Evolutionary conservation across 2,888 invertebrate genomes (phyloP), one percentile per base, ranked within the genome.

Genomic region (Labia minor): DNA sequence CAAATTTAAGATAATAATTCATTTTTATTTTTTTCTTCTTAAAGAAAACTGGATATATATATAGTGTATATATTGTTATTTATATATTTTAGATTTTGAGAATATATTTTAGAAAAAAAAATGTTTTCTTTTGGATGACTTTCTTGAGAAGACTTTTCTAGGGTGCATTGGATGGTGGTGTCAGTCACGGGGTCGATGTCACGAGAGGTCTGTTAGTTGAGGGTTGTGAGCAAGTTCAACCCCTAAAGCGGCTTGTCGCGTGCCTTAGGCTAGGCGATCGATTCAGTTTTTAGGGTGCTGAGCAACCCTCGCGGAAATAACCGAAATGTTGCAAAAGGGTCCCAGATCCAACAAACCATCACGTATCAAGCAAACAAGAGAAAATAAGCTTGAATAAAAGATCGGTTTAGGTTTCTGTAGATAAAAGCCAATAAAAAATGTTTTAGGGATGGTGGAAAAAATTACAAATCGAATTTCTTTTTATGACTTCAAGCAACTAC

Each of bases 301-400:
- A 49, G 16, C 49, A 49, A 49, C 49, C 49, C 49, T 49, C 49
- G 49, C 49, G 49, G 49, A 49, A 49, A 49, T 49, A 49, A 49
- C 49, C 49, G 49, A 49, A 49, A 49, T 49, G 49, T 49, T 49
- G 49, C 49, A 49, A 11, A 16, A 49, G 49, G 49, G 49, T 16
- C 49, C 49, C 14, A 49, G 49, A 11, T 14, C 49, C 14, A 4
- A 11, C 4, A 4, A 3, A 49, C 49, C 14, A 49, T 11, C 49
- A n/a, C 49, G 16, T 49, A 16, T 2, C 14, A 3, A 16, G n/a
- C n/a, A 49, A 16, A 49, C 3, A 49, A n/a, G 4, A 3, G 16
- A n/a, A 49, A 11, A 49, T n/a, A n/a, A 16, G n/a, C 49, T n/a
- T 2, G 49, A 2, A 4, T 8, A 49, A 16, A 14, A 16, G 14